A percentile compares a stretch with the other conserved stretches of the same genome.
phyloP scores from a whole-genome alignment of 2,888 invertebrate species.

The Hyppa rectilinea region DNA sequence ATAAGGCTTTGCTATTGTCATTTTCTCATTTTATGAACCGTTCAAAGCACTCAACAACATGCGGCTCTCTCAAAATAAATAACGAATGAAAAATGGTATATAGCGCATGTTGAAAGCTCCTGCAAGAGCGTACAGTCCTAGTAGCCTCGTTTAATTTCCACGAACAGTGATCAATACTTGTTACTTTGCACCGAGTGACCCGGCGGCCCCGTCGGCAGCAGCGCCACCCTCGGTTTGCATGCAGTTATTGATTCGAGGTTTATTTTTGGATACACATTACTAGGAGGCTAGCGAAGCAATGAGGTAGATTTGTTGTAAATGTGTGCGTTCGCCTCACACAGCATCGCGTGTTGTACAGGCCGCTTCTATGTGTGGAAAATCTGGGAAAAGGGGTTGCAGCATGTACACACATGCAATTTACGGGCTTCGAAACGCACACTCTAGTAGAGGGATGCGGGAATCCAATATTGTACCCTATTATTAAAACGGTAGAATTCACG shows the following conservation, averaged over 20 bases:
- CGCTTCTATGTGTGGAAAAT: not conserved
- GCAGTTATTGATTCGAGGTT: constrained; percentile 42
- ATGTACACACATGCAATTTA: constrained; percentile 13
- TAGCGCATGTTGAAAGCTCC: not conserved
- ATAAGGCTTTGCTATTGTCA: no score
- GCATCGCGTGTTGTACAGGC: not conserved
- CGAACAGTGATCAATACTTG: constrained; percentile 45
- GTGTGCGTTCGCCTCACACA: not conserved
- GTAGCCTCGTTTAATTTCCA: constrained; percentile 15
- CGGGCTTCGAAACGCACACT: not conserved
- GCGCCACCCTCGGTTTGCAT: constrained; percentile 27
- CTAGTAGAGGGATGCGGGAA: not conserved
- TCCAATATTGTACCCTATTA: not conserved
- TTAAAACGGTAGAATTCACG: not conserved
- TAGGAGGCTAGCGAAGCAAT: constrained; percentile 24
- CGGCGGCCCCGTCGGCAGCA: no score
- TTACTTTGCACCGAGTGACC: no score
- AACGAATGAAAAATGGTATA: not conserved
- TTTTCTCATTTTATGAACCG: no score
- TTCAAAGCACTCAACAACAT: no score
- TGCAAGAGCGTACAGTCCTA: constrained; percentile 11
- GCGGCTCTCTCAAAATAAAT: no score
- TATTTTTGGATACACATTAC: constrained; percentile 6
- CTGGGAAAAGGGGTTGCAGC: constrained; percentile 5
- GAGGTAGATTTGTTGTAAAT: not conserved